Evolutionary conservation across 92 coral and sea anemone species (phyloP), one percentile per base, ranked within the genome.

Genomic region (Porites rus): DNA sequence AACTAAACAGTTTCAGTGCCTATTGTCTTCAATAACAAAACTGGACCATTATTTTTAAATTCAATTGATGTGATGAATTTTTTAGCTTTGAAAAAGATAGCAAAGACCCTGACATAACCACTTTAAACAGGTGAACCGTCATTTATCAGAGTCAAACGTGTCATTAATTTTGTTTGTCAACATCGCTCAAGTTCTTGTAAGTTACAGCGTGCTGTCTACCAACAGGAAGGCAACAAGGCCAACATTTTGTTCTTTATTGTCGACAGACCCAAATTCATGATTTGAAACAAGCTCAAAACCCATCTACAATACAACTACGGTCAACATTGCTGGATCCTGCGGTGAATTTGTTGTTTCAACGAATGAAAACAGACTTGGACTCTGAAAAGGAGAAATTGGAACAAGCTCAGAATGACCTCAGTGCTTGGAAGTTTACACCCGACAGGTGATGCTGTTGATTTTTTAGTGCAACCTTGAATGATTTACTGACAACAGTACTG

Each of bases 371-470:
- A 24, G 99, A 97, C 82, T 91, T 97, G 74, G 99, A 97, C 84
- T 95, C 94, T 61, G 92, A 98, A 50, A 97, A 97, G 75, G 99
- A 93, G 82, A 97, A 97, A 87, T 81, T 97, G 79, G 99, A 97
- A 66, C 99, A 97, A 77, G 99, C 99, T 58, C 99, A 97, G 81
- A 95, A 96, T 93, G 98, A 97, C 60, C 91, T 97, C 71, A 96
- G 97, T 76, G 99, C 99, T 20, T 97, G 99, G 99, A 95, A 97
- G 78, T 97, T 97, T 78, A 97, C 99, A 51, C 98, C 99, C 14
- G 99, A 97, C 92, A 97, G 99, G 99, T 97, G 96, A 78, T 83
- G 53, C 50, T 3, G 31, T 21, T 3, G 31, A 24, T 16, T 65
- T 65, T 14, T 25, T 54, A 38, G 6, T 19, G 19, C 19, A 31